phyloP scores from a whole-genome alignment of 2,888 invertebrate genomes.

The Leptarthrus brevirostris region DNA sequence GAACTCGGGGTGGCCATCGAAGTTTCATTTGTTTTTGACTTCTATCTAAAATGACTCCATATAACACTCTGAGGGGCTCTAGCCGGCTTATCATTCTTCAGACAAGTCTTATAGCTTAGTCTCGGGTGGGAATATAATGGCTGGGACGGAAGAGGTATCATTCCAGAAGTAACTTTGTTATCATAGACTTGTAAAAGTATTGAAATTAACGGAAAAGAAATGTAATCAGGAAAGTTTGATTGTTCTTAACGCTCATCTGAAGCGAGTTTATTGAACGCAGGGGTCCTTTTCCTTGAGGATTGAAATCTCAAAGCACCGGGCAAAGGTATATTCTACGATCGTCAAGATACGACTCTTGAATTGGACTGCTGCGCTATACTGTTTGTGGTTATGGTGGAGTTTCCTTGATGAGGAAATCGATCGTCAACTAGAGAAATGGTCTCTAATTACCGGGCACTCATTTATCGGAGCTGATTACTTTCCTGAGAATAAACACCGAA shows the following conservation, averaged over 20 bases:
- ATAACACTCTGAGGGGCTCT: neutral
- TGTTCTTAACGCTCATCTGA: constrained; percentile 48
- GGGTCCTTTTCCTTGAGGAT: neutral
- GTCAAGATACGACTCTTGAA: neutral
- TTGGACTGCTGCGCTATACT: neutral
- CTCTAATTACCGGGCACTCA: constrained; percentile 54
- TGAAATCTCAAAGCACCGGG: neutral
- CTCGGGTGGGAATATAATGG: constrained; percentile 27
- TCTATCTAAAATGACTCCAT: neutral
- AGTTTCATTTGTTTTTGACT: constrained; percentile 47
- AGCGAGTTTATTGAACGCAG: constrained; percentile 16
- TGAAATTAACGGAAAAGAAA: constrained; percentile 51
- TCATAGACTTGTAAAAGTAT: constrained; percentile 43
- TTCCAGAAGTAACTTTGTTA: constrained; percentile 35
- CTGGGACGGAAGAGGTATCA: constrained; percentile 6
- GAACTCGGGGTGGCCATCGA: constrained; percentile 40
- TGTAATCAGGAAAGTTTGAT: constrained; percentile 54
- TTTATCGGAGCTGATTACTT: constrained; percentile 55
- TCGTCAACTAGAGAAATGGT: constrained; percentile 49
- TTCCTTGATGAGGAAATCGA: constrained; percentile 15
- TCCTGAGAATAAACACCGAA: constrained; percentile 50
- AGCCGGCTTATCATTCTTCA: constrained; percentile 10
- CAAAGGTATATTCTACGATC: neutral
- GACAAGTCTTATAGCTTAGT: neutral
- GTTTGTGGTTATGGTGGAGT: neutral